A percentile compares a stretch with the other conserved stretches of the same genome.
Conservation (phyloP, 2,888 invertebrate genomes). For the Pristionchus exspectatus region DNA sequence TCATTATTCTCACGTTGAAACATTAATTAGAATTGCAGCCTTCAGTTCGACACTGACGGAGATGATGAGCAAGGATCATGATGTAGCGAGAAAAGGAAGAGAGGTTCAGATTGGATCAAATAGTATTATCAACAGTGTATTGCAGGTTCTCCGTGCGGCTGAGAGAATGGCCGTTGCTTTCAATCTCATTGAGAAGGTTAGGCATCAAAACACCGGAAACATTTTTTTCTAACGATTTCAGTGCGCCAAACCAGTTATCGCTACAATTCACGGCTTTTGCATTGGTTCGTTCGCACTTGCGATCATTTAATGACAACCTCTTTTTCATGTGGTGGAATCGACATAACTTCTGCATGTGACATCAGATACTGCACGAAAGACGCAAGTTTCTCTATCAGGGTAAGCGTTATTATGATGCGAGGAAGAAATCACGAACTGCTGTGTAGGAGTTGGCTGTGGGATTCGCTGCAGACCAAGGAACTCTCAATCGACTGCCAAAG, state of each 20-base stretch:
- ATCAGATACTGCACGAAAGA: conserved; percentile 92
- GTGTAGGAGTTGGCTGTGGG: conserved; percentile 86
- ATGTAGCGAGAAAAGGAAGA: conserved; percentile 60
- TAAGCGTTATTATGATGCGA: not conserved
- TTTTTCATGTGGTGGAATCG: conserved; percentile 86
- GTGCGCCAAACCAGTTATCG: conserved; percentile 92
- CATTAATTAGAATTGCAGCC: conserved; percentile 23
- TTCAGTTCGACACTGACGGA: not conserved
- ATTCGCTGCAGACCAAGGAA: conserved; percentile 95
- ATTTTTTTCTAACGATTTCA: conserved; percentile 71
- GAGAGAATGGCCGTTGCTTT: conserved; percentile 87
- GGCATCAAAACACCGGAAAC: conserved; percentile 68
- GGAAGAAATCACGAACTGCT: too few species aligned
- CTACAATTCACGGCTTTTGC: conserved; percentile 90
- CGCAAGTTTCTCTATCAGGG: conserved; percentile 92
- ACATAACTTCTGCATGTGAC: conserved; percentile 91
- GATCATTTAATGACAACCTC: not conserved
- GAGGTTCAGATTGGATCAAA: not conserved
- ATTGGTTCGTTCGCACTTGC: conserved; percentile 82
- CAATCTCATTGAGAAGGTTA: conserved; percentile 85
- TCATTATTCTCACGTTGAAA: not conserved
- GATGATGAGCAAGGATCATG: conserved; percentile 55
- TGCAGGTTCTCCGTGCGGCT: conserved; percentile 80
- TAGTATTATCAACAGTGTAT: not conserved
- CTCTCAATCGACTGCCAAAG: conserved; percentile 91